Evolutionary conservation across 2,113 vertebrate species (phyloP).

Genomic region (Notiomystis cincta): DNA sequence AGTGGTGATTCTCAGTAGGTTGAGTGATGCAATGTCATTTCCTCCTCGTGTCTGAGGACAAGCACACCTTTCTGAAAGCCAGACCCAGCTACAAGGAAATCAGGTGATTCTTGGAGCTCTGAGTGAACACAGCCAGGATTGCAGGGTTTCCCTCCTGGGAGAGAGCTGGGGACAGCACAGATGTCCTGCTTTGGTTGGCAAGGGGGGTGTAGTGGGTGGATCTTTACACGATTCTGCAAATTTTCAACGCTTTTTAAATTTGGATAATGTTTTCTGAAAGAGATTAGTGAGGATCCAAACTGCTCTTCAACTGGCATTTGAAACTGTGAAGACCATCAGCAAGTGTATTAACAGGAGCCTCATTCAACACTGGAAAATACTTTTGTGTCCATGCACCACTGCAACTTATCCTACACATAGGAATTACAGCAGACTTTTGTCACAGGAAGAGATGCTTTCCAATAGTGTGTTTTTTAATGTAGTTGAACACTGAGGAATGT

Average conservation of each 20-base stretch:
- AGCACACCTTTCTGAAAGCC: neutral
- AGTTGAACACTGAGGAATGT: neutral
- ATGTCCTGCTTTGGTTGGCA: neutral
- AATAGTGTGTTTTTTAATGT: neutral
- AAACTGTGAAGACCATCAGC: neutral
- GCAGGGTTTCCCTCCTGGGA: neutral
- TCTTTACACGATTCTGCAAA: neutral
- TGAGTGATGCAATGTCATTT: neutral
- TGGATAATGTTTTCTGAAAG: neutral
- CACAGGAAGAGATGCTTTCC: neutral
- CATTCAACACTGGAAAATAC: neutral
- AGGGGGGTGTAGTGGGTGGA: accelerated
- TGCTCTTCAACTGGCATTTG: neutral
- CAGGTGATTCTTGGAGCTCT: neutral
- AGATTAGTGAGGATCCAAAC: neutral
- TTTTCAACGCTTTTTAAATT: neutral
- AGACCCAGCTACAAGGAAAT: neutral
- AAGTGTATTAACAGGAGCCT: neutral
- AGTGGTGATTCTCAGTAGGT: neutral
- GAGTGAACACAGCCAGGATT: neutral
- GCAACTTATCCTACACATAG: neutral
- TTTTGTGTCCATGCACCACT: neutral
- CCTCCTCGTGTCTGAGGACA: accelerated
- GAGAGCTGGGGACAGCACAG: neutral
- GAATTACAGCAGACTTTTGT: neutral